Evolutionary conservation across 2,797 vertebrate genomes (phyloP).

Genomic region (Eidolon dupreanum): DNA sequence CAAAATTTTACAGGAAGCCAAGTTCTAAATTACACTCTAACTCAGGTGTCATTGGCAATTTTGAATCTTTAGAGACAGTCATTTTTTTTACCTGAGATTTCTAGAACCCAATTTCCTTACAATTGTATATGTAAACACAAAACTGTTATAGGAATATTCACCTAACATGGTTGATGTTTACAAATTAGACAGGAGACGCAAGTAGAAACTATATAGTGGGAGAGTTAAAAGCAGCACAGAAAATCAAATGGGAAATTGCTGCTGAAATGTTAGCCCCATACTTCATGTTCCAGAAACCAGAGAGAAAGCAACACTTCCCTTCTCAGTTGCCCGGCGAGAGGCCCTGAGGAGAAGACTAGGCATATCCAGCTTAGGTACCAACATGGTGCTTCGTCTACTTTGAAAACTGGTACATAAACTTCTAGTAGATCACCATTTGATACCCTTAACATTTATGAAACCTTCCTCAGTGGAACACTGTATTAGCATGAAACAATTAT

Average conservation of each 20-base stretch:
- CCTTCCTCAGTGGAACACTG: not conserved
- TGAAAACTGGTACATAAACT: not conserved
- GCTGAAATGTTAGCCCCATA: not conserved
- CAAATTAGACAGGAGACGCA: not conserved
- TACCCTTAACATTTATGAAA: not conserved
- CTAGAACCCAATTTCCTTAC: not conserved
- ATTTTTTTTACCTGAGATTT: not conserved
- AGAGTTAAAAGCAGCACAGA: not conserved
- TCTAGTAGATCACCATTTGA: not conserved
- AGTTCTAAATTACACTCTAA: not conserved
- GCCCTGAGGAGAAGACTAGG: not conserved
- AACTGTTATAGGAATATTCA: not conserved
- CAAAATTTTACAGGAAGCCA: not conserved
- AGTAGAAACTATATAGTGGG: not conserved
- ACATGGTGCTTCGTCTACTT: not conserved
- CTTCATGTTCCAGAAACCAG: not conserved
- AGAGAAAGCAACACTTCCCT: not conserved
- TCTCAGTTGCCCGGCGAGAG: fast-evolving
- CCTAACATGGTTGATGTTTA: not conserved
- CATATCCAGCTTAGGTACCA: not conserved
- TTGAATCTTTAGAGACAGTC: not conserved
- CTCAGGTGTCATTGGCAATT: not conserved
- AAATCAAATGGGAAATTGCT: not conserved
- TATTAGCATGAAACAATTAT: not conserved
- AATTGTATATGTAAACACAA: not conserved